Conservation (phyloP, 2,888 invertebrate genomes). For the Anorthoa munda region DNA sequence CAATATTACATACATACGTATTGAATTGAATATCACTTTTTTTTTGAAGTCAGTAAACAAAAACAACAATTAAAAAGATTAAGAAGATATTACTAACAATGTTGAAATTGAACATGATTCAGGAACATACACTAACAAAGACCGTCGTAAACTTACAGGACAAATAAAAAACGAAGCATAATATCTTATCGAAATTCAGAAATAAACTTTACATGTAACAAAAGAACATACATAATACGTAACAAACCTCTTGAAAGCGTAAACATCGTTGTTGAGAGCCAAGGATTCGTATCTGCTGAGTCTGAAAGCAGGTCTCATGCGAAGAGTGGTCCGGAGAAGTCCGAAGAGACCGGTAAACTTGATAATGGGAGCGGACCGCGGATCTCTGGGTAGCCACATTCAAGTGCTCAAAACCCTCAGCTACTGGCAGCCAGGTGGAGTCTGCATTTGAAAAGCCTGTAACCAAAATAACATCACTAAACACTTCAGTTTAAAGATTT, state of each 20-base stretch:
- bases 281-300: slow-evolving; percentile 89
- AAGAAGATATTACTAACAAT: not conserved
- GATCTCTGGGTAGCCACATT: slow-evolving; percentile 91
- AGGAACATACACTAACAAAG: not conserved
- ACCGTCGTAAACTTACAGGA: not conserved
- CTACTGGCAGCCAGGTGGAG: slow-evolving; percentile 93
- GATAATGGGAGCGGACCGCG: slow-evolving; percentile 89
- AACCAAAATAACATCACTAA: not conserved
- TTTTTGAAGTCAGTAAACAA: no score
- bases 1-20: no score
- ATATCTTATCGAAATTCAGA: not conserved
- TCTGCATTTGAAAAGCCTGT: slow-evolving; percentile 91
- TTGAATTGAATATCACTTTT: no score
- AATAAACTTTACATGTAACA: not conserved
- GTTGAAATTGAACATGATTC: not conserved
- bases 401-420: slow-evolving; percentile 89
- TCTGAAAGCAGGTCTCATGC: slow-evolving; percentile 88
- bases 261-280: slow-evolving; percentile 88
- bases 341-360: slow-evolving; percentile 89
- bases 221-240: not conserved
- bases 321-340: slow-evolving; percentile 89
- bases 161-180: not conserved
- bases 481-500: not conserved
- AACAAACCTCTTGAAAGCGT: slow-evolving; percentile 89
- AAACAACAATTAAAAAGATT: no score